These are phyloP conservation scores for Spilarctia lutea DNA, from an alignment of 2,888 invertebrate genomes.

Conservation along the genomic window DNA sequence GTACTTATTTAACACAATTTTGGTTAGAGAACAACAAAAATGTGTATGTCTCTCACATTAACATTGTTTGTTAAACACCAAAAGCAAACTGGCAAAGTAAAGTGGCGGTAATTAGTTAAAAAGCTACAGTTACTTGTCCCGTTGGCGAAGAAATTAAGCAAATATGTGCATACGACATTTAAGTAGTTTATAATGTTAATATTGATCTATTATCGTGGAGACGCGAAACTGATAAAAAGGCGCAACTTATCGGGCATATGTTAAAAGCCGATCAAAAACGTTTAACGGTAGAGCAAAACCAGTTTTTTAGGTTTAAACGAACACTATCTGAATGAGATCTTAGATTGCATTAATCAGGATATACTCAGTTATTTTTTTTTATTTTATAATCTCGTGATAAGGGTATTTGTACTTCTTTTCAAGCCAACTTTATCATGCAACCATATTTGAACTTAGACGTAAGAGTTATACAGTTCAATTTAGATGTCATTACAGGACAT, in stretches of 20 bases:
- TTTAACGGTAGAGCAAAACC: conserved; percentile 75
- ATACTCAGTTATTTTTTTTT: background rate
- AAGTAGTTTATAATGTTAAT: conserved; percentile 50
- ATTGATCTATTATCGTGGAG: conserved; percentile 63
- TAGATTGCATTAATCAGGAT: conserved; percentile 45
- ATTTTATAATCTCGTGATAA: background rate
- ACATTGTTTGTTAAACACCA: conserved; percentile 9
- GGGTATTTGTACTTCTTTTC: background rate
- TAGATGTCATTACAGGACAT: background rate
- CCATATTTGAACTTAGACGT: no score
- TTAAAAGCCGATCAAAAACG: conserved; percentile 65
- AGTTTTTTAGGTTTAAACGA: conserved; percentile 60
- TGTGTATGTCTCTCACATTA: background rate
- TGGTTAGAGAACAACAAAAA: background rate
- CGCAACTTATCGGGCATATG: conserved; percentile 62
- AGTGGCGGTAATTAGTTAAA: conserved; percentile 27
- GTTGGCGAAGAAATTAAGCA: conserved; percentile 32
- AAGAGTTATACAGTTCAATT: no score
- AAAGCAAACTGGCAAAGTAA: conserved; percentile 22
- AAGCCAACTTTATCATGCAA: no score
- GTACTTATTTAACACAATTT: background rate
- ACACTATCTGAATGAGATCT: conserved; percentile 35
- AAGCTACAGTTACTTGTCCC: conserved; percentile 36
- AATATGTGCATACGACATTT: conserved; percentile 32
- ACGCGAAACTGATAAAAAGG: conserved; percentile 65